phyloP scores from a whole-genome alignment of 2,113 vertebrate genomes.

The Proteles cristata region DNA sequence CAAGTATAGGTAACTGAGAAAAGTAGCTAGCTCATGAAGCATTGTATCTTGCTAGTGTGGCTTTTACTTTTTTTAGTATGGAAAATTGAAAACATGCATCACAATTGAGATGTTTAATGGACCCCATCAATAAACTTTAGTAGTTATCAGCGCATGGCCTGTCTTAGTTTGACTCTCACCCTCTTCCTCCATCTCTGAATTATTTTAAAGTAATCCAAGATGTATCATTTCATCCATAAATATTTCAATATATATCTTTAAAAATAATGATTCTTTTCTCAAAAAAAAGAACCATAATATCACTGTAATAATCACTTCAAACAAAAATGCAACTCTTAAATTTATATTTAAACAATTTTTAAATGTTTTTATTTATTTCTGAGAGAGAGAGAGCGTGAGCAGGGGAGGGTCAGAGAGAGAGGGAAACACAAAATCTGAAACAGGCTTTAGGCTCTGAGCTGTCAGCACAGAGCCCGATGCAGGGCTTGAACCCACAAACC shows the following conservation, averaged over 20 bases:
- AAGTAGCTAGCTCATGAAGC: not conserved
- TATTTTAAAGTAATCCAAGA: not conserved
- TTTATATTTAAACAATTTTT: slow-evolving; percentile 43
- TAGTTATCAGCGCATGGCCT: not conserved
- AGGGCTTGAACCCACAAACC: too few species aligned
- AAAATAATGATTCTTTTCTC: not conserved
- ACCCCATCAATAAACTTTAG: not conserved
- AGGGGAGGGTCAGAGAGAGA: too few species aligned
- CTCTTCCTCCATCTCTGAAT: not conserved
- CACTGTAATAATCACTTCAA: not conserved
- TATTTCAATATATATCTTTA: not conserved
- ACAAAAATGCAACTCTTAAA: slow-evolving; percentile 9
- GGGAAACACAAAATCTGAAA: too few species aligned
- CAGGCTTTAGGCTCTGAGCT: too few species aligned
- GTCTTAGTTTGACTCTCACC: not conserved
- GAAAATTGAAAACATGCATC: not conserved
- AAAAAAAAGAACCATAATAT: not conserved
- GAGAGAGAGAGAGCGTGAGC: too few species aligned
- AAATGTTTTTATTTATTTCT: not conserved
- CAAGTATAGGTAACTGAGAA: not conserved
- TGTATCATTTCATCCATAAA: not conserved
- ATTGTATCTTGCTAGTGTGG: not conserved
- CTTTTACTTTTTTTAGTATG: not conserved
- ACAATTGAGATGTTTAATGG: not conserved
- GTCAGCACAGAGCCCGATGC: too few species aligned